Evolutionary conservation across 2,888 invertebrate genomes (phyloP).

Genomic region (Rapana venosa): DNA sequence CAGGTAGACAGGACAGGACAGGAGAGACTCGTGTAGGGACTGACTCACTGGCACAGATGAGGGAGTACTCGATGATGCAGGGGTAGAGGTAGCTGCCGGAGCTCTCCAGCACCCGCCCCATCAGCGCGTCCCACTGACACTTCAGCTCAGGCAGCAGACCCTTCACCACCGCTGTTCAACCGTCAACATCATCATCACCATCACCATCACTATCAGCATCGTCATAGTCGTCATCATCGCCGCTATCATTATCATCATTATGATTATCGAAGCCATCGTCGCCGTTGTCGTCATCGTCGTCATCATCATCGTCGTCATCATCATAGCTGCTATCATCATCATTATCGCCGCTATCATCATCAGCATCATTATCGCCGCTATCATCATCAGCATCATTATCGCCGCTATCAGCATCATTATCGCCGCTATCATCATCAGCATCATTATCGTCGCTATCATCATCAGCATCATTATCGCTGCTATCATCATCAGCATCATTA

Average conservation of each 20-base stretch:
- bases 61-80: constrained; percentile 95
- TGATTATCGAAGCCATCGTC: background rate
- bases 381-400: background rate
- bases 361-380: background rate
- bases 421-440: background rate
- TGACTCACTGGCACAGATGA: constrained; percentile 88
- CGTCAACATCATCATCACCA: background rate
- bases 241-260: background rate
- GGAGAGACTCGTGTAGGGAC: too few species aligned
- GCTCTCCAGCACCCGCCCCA: constrained; percentile 72
- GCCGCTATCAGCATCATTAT: background rate
- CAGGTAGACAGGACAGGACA: background rate
- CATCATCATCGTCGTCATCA: background rate
- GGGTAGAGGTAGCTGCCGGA: constrained; percentile 94
- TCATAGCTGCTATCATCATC: background rate
- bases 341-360: background rate
- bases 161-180: background rate
- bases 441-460: background rate
- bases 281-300: background rate
- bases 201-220: background rate
- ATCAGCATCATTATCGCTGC: background rate
- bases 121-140: constrained; percentile 59
- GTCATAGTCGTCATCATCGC: background rate
- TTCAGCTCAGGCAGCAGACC: constrained; percentile 44
- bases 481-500: constrained; percentile 6